A percentile compares a stretch with the other conserved stretches of the same genome.
Conservation (phyloP, 2,888 invertebrate species). For the Pandemis corylana region DNA sequence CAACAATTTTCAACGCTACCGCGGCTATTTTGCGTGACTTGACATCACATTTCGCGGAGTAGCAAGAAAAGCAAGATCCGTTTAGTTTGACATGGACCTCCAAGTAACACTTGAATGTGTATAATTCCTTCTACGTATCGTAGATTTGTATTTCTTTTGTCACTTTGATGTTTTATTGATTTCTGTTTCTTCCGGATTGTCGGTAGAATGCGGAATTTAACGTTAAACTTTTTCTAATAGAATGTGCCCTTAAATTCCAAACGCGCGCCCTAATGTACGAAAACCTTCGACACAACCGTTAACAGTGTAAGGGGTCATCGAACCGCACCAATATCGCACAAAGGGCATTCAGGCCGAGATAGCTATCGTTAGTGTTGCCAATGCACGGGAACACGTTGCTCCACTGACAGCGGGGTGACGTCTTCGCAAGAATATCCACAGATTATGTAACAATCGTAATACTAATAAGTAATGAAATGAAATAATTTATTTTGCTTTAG, state of each 20-base stretch:
- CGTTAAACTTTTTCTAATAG: not conserved
- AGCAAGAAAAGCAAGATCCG: too few species aligned
- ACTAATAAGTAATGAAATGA: not conserved
- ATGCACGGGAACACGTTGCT: conserved; percentile 10
- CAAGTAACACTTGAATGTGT: too few species aligned
- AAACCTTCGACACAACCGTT: conserved; percentile 3
- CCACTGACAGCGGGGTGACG: not conserved
- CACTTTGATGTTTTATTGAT: not conserved
- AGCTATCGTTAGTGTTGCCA: conserved; percentile 34
- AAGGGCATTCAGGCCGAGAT: conserved; percentile 36
- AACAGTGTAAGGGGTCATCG: conserved; percentile 10
- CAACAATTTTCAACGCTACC: too few species aligned
- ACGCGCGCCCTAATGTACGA: not conserved
- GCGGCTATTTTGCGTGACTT: too few species aligned
- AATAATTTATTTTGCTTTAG: too few species aligned
- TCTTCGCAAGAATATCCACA: too few species aligned
- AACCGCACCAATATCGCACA: conserved; percentile 34
- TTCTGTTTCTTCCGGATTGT: not conserved
- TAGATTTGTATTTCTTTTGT: too few species aligned
- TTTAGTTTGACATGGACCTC: too few species aligned
- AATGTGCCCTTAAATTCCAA: not conserved
- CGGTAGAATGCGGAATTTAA: not conserved
- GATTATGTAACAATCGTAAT: not conserved
- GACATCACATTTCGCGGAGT: too few species aligned
- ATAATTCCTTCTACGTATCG: too few species aligned